phyloP scores from a whole-genome alignment of 2,797 vertebrate genomes.

The Parauchenoglanis ngamensis region DNA sequence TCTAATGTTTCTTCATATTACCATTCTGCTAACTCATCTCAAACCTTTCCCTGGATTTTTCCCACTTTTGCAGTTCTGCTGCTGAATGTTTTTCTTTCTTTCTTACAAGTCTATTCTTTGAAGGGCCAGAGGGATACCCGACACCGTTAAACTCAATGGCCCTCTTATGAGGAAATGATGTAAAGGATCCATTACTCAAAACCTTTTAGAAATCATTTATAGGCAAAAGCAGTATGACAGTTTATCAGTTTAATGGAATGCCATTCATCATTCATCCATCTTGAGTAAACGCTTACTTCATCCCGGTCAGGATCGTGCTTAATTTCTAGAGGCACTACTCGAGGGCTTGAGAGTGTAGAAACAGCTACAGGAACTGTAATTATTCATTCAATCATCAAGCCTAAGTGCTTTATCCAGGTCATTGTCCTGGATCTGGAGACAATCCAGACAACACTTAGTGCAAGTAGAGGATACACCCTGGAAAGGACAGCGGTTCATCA shows the following conservation, averaged over 20 bases:
- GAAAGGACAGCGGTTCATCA: not conserved
- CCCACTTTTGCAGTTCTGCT: slow-evolving; percentile 25
- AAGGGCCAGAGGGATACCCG: slow-evolving; percentile 35
- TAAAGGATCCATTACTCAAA: not conserved
- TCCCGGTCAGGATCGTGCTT: not conserved
- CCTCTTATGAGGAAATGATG: slow-evolving; percentile 30
- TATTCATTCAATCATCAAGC: not conserved
- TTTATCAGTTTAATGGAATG: not conserved
- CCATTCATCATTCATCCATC: not conserved
- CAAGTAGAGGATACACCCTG: not conserved
- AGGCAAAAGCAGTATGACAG: not conserved
- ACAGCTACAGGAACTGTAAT: not conserved
- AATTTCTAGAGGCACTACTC: not conserved
- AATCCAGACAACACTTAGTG: not conserved
- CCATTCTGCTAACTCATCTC: slow-evolving; percentile 50
- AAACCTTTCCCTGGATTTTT: slow-evolving; percentile 30
- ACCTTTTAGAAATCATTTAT: not conserved
- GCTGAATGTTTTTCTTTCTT: slow-evolving; percentile 32
- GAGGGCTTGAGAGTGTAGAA: not conserved
- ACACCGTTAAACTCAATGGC: slow-evolving; percentile 35
- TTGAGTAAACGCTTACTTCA: not conserved
- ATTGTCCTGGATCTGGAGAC: not conserved
- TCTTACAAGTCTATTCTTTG: slow-evolving; percentile 42
- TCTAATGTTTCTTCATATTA: slow-evolving; percentile 55
- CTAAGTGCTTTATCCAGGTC: slow-evolving; percentile 6